Percentiles rank a stretch among this genome's conserved stretches.
Conservation (phyloP, 2,797 vertebrate species). For the Mustela erminea region DNA sequence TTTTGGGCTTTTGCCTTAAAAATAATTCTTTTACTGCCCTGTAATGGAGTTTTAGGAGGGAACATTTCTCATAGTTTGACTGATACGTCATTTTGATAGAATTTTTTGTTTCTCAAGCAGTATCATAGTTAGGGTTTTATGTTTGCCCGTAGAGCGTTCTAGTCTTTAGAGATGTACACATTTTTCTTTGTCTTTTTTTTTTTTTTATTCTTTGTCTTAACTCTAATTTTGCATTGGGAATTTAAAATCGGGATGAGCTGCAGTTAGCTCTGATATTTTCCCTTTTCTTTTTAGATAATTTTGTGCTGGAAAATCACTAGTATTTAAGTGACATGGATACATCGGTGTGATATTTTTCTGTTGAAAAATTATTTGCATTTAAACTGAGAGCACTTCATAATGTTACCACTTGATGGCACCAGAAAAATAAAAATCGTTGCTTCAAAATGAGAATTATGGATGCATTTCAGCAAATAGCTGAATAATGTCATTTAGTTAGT, state of each 20-base stretch:
- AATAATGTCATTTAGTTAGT: neutral
- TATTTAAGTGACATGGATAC: neutral
- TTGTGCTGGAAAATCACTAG: neutral
- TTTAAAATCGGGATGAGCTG: neutral
- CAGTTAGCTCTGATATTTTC: neutral
- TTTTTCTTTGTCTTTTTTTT: neutral
- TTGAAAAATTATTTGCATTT: constrained; percentile 52
- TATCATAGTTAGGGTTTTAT: neutral
- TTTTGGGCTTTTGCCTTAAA: constrained; percentile 28
- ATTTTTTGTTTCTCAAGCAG: constrained; percentile 39
- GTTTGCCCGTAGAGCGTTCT: neutral
- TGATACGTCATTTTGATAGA: neutral
- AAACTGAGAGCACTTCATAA: constrained; percentile 66
- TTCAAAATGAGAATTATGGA: neutral
- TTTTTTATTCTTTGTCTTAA: neutral
- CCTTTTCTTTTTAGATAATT: neutral
- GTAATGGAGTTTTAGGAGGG: neutral
- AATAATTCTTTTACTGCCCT: neutral
- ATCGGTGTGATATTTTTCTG: constrained; percentile 7
- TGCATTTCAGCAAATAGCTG: neutral
- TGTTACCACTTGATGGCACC: constrained; percentile 88
- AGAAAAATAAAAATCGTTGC: constrained; percentile 85
- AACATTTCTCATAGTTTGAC: neutral
- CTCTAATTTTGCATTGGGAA: neutral
- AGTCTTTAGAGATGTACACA: neutral